Evolutionary conservation across 2,113 vertebrate species (phyloP).

Genomic region (Myanophis thanlyinensis): DNA sequence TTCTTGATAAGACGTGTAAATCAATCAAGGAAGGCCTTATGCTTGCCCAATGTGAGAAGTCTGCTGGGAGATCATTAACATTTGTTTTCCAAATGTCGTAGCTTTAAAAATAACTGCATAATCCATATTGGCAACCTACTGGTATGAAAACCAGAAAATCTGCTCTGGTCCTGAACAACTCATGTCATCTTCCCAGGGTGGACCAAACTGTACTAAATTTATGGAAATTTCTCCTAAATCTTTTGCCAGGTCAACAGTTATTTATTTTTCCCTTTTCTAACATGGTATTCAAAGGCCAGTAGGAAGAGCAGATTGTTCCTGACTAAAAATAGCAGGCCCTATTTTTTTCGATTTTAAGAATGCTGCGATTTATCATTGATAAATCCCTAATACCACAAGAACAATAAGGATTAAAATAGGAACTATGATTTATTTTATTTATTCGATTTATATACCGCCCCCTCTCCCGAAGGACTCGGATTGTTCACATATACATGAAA

Average conservation of each 20-base stretch:
- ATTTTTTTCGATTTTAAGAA: conserved; percentile 45
- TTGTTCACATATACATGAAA: too few species aligned
- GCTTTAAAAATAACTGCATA: background rate
- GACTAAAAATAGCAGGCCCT: conserved; percentile 44
- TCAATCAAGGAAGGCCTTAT: background rate
- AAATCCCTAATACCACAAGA: too few species aligned
- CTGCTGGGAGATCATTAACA: background rate
- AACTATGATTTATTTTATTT: too few species aligned
- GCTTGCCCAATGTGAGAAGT: background rate
- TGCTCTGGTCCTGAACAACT: background rate
- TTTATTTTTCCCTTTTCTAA: conserved; percentile 34
- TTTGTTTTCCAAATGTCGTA: background rate
- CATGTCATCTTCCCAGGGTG: too few species aligned
- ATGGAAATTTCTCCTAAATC: conserved; percentile 34
- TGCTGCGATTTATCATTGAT: conserved; percentile 55
- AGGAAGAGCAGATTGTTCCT: conserved; percentile 8
- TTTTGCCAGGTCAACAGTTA: conserved; percentile 46
- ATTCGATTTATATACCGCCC: too few species aligned
- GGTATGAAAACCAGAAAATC: background rate
- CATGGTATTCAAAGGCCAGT: conserved; percentile 36
- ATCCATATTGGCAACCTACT: background rate
- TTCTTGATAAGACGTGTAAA: background rate
- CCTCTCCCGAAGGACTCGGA: too few species aligned
- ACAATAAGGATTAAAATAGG: too few species aligned
- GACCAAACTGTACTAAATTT: conserved; percentile 14